phyloP scores from a whole-genome alignment of 2,113 vertebrate genomes.

The Sinocyclocheilus grahami region DNA sequence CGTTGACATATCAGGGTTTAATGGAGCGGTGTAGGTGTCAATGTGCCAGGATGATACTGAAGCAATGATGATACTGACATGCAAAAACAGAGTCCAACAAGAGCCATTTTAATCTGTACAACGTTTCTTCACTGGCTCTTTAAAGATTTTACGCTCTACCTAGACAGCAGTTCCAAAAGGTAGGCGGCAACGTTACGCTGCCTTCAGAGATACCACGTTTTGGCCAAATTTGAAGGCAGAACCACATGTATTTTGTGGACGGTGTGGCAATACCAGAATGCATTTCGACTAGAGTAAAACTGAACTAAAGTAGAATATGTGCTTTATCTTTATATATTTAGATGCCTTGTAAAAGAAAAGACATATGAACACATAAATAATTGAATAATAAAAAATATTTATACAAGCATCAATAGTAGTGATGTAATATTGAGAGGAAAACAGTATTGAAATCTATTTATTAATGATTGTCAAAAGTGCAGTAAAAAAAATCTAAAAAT shows the following conservation, averaged over 20 bases:
- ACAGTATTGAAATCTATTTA: neutral
- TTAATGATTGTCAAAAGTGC: neutral
- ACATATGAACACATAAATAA: neutral
- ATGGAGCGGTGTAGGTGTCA: constrained; percentile 11
- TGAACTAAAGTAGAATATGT: neutral
- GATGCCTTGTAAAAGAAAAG: neutral
- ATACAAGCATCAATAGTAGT: neutral
- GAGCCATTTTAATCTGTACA: neutral
- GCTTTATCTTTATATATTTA: neutral
- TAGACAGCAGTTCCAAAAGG: constrained; percentile 32
- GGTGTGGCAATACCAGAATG: neutral
- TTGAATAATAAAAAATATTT: too few species aligned
- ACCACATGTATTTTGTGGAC: neutral
- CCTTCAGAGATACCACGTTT: neutral
- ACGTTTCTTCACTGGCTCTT: neutral
- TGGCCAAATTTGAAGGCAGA: neutral
- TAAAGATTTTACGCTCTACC: constrained; percentile 15
- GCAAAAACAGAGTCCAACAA: neutral
- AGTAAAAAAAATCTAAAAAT: neutral
- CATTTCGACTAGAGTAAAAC: too few species aligned
- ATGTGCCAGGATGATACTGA: constrained; percentile 9
- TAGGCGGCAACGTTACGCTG: neutral
- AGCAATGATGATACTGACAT: constrained; percentile 18
- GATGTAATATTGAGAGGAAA: neutral
- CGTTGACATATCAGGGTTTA: constrained; percentile 13